These are phyloP conservation scores for Heliopora coerulea DNA, from an alignment of 92 coral and sea anemone genomes.

Conservation along the genomic window DNA sequence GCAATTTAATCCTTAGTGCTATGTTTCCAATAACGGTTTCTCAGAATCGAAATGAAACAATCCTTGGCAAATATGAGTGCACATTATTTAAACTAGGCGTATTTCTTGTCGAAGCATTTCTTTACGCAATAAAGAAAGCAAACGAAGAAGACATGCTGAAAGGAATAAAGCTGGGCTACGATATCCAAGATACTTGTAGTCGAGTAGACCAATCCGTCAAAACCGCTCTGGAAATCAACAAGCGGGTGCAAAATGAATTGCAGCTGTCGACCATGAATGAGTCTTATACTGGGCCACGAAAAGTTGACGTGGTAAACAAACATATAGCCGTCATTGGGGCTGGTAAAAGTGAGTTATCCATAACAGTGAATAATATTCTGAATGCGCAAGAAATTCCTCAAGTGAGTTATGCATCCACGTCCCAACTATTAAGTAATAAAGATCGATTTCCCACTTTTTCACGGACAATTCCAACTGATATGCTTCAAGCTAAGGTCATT, in stretches of 20 bases:
- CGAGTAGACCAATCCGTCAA: slow-evolving; percentile 51
- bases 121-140: slow-evolving; percentile 60
- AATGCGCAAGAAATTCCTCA: slow-evolving; percentile 60
- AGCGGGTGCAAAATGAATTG: background rate
- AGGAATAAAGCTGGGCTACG: slow-evolving; percentile 63
- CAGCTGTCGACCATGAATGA: background rate
- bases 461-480: slow-evolving; percentile 67
- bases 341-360: slow-evolving; percentile 60
- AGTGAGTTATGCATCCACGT: slow-evolving; percentile 65
- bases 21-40: slow-evolving; percentile 30
- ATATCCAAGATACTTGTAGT: slow-evolving; percentile 71
- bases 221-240: slow-evolving; percentile 45
- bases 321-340: slow-evolving; percentile 61
- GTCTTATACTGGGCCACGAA: too few relatives aligned
- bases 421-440: slow-evolving; percentile 56
- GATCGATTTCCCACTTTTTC: slow-evolving; percentile 61
- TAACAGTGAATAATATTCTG: slow-evolving; percentile 53
- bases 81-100: slow-evolving; percentile 39
- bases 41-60: background rate
- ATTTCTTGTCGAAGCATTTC: slow-evolving; percentile 66
- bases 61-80: background rate
- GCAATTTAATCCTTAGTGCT: slow-evolving; percentile 19
- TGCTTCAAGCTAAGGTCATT: slow-evolving; percentile 61
- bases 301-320: background rate
- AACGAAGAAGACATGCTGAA: slow-evolving; percentile 58